phyloP scores from a whole-genome alignment of 2,797 vertebrate genomes.

The Smutsia gigantea region DNA sequence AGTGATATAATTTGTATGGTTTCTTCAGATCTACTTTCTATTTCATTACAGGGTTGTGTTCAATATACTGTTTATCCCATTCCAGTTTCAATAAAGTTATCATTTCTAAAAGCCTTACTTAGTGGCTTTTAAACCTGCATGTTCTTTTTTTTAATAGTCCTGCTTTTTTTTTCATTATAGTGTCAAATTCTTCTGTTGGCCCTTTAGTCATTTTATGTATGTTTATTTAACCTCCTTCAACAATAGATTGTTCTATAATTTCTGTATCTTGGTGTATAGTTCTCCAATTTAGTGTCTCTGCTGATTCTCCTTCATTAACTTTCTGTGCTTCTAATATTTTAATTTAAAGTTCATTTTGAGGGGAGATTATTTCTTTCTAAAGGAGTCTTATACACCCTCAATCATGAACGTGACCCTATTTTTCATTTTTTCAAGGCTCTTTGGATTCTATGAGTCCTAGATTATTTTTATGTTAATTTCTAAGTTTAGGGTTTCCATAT shows the following conservation, averaged over 20 bases:
- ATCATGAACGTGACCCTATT: not conserved
- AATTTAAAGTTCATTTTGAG: slow-evolving; percentile 15
- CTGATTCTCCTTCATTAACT: slow-evolving; percentile 4
- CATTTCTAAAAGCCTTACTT: not conserved
- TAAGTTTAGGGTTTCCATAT: not conserved
- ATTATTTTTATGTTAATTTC: slow-evolving; percentile 11
- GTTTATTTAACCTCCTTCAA: slow-evolving; percentile 47
- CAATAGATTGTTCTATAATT: not conserved
- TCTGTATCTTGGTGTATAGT: not conserved
- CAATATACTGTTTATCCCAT: not conserved
- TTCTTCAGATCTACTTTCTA: not conserved
- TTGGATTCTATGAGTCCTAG: not conserved
- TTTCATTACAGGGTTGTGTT: not conserved
- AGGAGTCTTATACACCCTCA: not conserved
- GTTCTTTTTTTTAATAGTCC: not conserved
- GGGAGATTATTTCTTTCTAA: not conserved
- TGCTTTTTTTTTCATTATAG: not conserved
- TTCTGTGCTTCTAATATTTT: slow-evolving; percentile 13
- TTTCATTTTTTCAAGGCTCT: not conserved
- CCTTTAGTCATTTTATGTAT: slow-evolving; percentile 33
- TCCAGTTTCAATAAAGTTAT: not conserved
- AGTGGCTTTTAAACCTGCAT: not conserved
- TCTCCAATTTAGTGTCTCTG: slow-evolving; percentile 14
- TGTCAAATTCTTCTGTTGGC: slow-evolving; percentile 39
- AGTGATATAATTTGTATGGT: not conserved